Percentiles rank a stretch among this genome's conserved stretches.
These are phyloP conservation scores for Orientallactaga bullata DNA, from an alignment of 2,113 vertebrate species.

Conservation along the genomic window DNA sequence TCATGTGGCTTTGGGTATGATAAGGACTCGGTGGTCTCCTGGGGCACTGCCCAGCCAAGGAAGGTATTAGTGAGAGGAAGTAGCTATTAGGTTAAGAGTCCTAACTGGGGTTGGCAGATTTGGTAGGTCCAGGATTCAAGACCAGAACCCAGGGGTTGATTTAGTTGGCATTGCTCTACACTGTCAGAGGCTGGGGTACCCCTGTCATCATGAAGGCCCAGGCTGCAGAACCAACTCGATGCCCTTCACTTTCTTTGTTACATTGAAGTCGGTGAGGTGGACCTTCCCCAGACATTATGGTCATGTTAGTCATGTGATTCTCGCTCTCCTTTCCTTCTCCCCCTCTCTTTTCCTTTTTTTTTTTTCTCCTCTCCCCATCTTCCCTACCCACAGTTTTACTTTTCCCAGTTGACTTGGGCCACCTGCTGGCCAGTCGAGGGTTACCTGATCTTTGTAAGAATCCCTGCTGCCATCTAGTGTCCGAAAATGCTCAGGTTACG, in stretches of 20 bases:
- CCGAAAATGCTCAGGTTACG: background rate
- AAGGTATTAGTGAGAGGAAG: background rate
- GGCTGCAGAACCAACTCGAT: background rate
- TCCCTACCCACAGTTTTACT: background rate
- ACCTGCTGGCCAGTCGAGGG: background rate
- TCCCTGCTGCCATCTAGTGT: conserved; percentile 61
- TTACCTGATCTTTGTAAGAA: background rate
- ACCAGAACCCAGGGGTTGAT: background rate
- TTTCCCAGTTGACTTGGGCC: fast-evolving
- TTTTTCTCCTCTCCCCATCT: background rate
- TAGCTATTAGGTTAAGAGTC: background rate
- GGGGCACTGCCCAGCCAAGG: background rate
- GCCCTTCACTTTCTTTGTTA: background rate
- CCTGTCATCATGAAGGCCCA: background rate
- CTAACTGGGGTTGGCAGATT: background rate
- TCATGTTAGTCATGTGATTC: background rate
- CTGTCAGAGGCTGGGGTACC: background rate
- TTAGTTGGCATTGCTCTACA: background rate
- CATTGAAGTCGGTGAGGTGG: background rate
- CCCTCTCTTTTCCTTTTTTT: background rate
- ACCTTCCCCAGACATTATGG: background rate
- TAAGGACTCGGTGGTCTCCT: background rate
- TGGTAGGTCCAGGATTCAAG: background rate
- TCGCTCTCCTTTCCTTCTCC: too few species aligned
- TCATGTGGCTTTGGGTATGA: background rate